Percentiles rank a stretch among this genome's conserved stretches.
phyloP scores from a whole-genome alignment of 2,113 vertebrate species.

The Perca fluviatilis region DNA sequence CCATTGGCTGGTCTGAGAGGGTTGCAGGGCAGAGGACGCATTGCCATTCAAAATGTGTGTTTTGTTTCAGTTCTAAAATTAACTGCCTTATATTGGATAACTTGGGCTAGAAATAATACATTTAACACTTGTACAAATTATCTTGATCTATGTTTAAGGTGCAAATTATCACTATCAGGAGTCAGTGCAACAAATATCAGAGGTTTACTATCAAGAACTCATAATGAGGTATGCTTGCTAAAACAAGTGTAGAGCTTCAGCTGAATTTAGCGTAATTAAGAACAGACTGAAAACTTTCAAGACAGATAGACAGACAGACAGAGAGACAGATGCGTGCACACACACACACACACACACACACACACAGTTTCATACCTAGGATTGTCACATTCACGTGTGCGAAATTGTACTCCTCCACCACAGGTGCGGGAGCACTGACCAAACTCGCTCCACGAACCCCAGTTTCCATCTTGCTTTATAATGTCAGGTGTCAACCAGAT shows the following conservation, averaged over 20 bases:
- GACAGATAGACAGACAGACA: no score
- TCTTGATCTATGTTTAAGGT: neutral
- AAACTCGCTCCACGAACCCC: slow-evolving; percentile 96
- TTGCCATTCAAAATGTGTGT: neutral
- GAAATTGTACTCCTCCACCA: slow-evolving; percentile 93
- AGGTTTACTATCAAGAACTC: neutral
- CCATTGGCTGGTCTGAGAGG: slow-evolving; percentile 91
- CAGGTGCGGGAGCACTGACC: slow-evolving; percentile 95
- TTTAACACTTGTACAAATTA: neutral
- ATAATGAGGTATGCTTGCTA: neutral
- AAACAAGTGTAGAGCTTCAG: neutral
- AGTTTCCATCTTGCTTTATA: slow-evolving; percentile 96
- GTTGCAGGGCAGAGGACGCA: neutral
- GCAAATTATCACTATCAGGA: neutral
- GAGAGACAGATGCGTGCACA: neutral
- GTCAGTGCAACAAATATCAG: neutral
- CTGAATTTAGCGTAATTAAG: neutral
- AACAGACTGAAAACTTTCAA: neutral
- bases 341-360: neutral
- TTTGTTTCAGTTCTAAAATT: neutral
- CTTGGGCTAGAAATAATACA: neutral
- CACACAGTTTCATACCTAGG: slow-evolving; percentile 87
- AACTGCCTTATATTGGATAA: neutral
- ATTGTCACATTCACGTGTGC: slow-evolving; percentile 94
- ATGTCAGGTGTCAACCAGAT: slow-evolving; percentile 96